Conservation (phyloP, 2,888 invertebrate genomes). For the Apodemia duryi region DNA sequence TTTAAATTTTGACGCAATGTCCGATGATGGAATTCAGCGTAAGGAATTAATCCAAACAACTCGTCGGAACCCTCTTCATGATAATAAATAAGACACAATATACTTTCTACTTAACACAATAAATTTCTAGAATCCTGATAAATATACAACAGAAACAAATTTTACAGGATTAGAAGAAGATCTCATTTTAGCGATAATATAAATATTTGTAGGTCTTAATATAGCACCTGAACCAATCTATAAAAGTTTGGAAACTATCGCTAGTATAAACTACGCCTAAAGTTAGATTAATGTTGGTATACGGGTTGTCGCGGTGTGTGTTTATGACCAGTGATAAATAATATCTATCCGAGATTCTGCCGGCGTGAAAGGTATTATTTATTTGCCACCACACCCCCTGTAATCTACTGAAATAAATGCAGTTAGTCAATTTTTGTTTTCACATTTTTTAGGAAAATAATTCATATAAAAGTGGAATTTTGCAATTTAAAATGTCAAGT, state of each 20-base stretch:
- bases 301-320: slow-evolving; percentile 34
- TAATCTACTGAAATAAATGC: slow-evolving; percentile 21
- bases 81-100: too few relatives aligned
- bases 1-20: too few relatives aligned
- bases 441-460: neutral
- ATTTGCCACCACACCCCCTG: slow-evolving; percentile 31
- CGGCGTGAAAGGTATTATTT: slow-evolving; percentile 35
- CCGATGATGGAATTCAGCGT: too few relatives aligned
- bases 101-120: too few relatives aligned
- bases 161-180: too few relatives aligned
- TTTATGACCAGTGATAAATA: slow-evolving; percentile 34
- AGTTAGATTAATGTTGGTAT: slow-evolving; percentile 30
- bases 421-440: slow-evolving; percentile 5
- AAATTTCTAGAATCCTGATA: too few relatives aligned
- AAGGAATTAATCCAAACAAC: too few relatives aligned
- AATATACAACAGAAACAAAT: too few relatives aligned
- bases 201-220: neutral
- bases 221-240: neutral
- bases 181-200: neutral
- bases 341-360: slow-evolving; percentile 33
- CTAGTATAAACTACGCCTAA: slow-evolving; percentile 15
- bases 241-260: slow-evolving; percentile 1
- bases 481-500: neutral
- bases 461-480: neutral
- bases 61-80: too few relatives aligned